Percentiles rank a stretch among this genome's conserved stretches.
These are phyloP conservation scores for Zoanthus sansibaricus DNA, from an alignment of 92 coral and sea anemone genomes.

Conservation along the genomic window DNA sequence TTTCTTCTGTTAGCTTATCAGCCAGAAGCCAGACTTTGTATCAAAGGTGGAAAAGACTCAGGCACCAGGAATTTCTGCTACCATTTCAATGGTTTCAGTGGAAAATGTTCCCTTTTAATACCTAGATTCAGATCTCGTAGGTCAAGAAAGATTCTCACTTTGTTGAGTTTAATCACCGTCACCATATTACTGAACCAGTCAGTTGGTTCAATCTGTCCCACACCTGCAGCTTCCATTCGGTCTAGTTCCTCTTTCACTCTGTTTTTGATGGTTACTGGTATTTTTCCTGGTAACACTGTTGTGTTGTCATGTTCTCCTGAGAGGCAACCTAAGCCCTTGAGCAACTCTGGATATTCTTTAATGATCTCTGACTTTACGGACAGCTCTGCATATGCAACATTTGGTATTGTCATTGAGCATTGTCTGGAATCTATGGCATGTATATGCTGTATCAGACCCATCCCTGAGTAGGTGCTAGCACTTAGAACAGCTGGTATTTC, in stretches of 20 bases:
- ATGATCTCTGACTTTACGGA: conserved; percentile 41
- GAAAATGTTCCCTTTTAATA: conserved; percentile 63
- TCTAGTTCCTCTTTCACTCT: conserved; percentile 53
- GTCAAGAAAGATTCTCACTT: conserved; percentile 65
- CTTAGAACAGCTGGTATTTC: conserved; percentile 49
- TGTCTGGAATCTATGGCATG: conserved; percentile 19
- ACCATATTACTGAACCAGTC: conserved; percentile 74
- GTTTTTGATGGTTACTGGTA: conserved; percentile 52
- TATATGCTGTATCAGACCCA: conserved; percentile 42
- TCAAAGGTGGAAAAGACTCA: conserved; percentile 60
- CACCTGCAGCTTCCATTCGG: conserved; percentile 53
- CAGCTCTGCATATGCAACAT: background rate
- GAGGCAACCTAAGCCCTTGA: conserved; percentile 62
- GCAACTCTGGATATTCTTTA: conserved; percentile 57
- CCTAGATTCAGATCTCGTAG: conserved; percentile 64
- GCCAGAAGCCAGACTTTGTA: conserved; percentile 56
- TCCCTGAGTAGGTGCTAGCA: conserved; percentile 53
- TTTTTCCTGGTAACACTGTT: conserved; percentile 51
- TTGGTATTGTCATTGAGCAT: background rate
- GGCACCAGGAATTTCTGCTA: conserved; percentile 46
- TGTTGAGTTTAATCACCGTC: conserved; percentile 71
- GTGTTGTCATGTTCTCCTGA: conserved; percentile 55
- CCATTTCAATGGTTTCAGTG: conserved; percentile 59
- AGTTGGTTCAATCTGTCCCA: conserved; percentile 60
- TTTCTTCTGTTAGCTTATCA: conserved; percentile 53